Base-by-base conservation (phyloP, 2,797 vertebrate species). In the Acanthurus leucopareius region DNA sequence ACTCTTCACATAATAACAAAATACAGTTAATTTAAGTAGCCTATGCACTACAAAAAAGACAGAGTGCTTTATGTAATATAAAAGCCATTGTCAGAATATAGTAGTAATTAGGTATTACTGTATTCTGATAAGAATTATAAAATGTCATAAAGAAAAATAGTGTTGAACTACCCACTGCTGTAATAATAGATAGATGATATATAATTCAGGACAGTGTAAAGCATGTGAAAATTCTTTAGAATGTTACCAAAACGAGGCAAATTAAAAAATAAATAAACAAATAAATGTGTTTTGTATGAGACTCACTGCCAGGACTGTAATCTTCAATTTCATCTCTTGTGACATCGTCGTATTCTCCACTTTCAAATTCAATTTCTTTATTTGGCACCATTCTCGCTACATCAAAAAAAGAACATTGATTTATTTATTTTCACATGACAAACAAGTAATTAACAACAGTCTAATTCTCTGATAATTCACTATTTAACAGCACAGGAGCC, bases 261-360 rank as follows among this genome's bases (percentile, higher is more conserved):
- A 32, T 44, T 13, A 16, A 3, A 5, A 56, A 13, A 25, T 52
- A 2, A 52, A 7, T 2, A n/a, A 44, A 7, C 7, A 4, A 8
- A 47, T 52, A 10, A 40, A 62, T 1, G 28, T 20, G 5, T 54
- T 67, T 14, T 32, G 3, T 3, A 32, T 66, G 7, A 70, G 47
- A 89, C 88, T 88, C 35, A 90, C 84, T 69, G 28, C 16, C 25
- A 19, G 1, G 17, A 7, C 11, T 25, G 1, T 82, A 25, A 9
- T 70, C 51, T 10, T 79, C 75, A 73, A 75, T 68, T 22, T 90
- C 81, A 35, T 82, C 75, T 9, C n/a, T 15, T 4, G 0, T 25
- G 16, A 91, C 19, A 6, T 93, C 81, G 1, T 93, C 90, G 45
- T 84, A 89, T 0, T 93, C 63, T 0, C 83, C 89, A 51, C 63